These are phyloP conservation scores for Desmophyllum pertusum DNA, from an alignment of 92 coral and sea anemone genomes.

Conservation along the genomic window DNA sequence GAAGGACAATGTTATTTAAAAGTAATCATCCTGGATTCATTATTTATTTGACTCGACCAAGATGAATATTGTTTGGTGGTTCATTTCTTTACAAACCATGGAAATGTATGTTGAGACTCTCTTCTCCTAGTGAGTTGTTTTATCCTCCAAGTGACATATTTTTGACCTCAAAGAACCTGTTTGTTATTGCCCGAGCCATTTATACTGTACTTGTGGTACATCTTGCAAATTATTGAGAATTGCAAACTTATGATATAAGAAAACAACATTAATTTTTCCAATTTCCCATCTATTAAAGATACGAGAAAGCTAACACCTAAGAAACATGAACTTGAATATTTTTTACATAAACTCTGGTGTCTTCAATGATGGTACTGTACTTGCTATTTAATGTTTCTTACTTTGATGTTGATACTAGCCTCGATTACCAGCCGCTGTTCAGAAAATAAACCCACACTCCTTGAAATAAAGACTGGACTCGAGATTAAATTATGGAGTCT, in stretches of 20 bases:
- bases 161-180: too few relatives aligned
- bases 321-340: not conserved
- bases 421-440: too few relatives aligned
- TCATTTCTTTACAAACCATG: not conserved
- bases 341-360: too few relatives aligned
- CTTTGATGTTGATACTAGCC: not conserved
- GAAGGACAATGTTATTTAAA: constrained; percentile 6
- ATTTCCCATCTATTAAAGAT: too few relatives aligned
- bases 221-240: too few relatives aligned
- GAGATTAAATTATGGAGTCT: not conserved
- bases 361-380: too few relatives aligned
- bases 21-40: not conserved
- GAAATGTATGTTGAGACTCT: not conserved
- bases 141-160: not conserved
- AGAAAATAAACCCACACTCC: too few relatives aligned
- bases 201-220: not conserved
- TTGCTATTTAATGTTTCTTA: not conserved
- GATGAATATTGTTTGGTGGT: not conserved
- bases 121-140: not conserved
- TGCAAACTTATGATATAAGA: too few relatives aligned
- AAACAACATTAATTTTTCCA: too few relatives aligned
- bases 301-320: too few relatives aligned
- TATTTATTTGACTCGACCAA: constrained; percentile 9
- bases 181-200: too few relatives aligned
- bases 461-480: too few relatives aligned